Evolutionary conservation across 1,140 invertebrate genomes (phyloP).

Genomic region (Drosophila azteca): DNA sequence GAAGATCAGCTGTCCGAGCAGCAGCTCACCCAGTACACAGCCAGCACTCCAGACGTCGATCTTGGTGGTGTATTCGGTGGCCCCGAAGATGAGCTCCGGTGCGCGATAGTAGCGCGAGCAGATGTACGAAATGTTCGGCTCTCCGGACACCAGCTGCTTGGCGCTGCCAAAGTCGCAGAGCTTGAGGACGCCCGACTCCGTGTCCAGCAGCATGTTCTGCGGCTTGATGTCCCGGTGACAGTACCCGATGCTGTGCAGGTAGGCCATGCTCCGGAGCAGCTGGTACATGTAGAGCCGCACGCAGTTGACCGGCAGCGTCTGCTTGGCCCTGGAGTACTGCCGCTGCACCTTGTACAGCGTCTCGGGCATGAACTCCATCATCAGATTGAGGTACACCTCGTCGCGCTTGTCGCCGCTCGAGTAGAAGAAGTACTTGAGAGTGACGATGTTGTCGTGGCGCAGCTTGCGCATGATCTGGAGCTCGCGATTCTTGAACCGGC

Average conservation of each 20-base stretch:
- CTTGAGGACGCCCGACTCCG: slow-evolving; percentile 98
- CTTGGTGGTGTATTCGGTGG: slow-evolving; percentile 99
- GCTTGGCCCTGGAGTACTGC: slow-evolving; percentile 99
- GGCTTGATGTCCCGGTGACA: slow-evolving; percentile 99
- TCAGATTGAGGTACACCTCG: slow-evolving; percentile 99
- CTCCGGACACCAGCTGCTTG: slow-evolving; percentile 97
- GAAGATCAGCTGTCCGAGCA: slow-evolving; percentile 99
- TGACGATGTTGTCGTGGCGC: slow-evolving; percentile 99
- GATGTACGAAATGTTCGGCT: slow-evolving; percentile 99
- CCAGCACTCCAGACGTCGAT: slow-evolving; percentile 99
- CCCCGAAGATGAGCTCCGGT: slow-evolving; percentile 99
- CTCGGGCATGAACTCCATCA: slow-evolving; percentile 99
- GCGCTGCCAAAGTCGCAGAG: slow-evolving; percentile 99
- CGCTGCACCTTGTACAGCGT: slow-evolving; percentile 99
- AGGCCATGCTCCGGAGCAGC: slow-evolving; percentile 98
- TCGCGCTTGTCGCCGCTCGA: slow-evolving; percentile 99
- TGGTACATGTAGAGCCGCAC: slow-evolving; percentile 99
- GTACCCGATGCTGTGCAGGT: slow-evolving; percentile 98
- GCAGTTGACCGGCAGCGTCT: slow-evolving; percentile 99
- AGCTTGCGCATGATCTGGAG: slow-evolving; percentile 99
- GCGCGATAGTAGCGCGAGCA: slow-evolving; percentile 99
- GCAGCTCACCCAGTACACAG: slow-evolving; percentile 98
- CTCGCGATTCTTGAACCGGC: slow-evolving; percentile 99
- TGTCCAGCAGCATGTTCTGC: slow-evolving; percentile 98
- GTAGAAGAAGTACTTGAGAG: slow-evolving; percentile 99